Conservation (phyloP, 1,140 invertebrate genomes). For the Globodera rostochiensis region DNA sequence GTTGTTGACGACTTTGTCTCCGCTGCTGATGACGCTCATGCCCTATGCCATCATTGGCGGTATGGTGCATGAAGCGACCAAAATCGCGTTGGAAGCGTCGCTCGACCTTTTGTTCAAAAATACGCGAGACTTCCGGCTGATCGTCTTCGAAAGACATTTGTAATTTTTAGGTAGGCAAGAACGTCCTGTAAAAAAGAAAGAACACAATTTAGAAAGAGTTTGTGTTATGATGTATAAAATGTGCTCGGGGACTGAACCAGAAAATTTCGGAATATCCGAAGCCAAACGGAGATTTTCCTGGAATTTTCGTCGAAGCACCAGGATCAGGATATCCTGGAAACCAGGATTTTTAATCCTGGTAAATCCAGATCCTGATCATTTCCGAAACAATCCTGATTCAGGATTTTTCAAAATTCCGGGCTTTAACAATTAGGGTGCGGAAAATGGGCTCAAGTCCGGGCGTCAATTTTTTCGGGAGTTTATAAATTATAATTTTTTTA, state of each 20-base stretch:
- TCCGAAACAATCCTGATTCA: too few species aligned
- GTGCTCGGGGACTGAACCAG: too few species aligned
- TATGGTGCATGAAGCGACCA: slow-evolving; percentile 16
- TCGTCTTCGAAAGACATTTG: slow-evolving; percentile 14
- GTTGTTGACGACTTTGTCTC: slow-evolving; percentile 30
- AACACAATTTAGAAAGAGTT: neutral
- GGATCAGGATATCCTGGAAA: too few species aligned
- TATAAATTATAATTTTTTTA: too few species aligned
- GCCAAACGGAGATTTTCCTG: neutral
- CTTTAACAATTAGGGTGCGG: too few species aligned
- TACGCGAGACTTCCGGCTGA: slow-evolving; percentile 20
- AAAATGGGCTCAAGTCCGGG: too few species aligned
- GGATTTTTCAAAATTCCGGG: too few species aligned
- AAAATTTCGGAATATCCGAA: neutral
- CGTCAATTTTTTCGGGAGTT: too few species aligned
- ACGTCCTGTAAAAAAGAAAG: neutral
- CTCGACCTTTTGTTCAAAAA: slow-evolving; percentile 29
- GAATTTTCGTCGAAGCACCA: too few species aligned
- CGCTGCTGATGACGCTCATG: neutral
- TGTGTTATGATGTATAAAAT: too few species aligned
- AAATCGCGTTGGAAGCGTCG: slow-evolving; percentile 32
- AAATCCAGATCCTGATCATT: too few species aligned
- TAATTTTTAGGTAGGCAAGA: neutral
- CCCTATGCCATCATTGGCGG: neutral
- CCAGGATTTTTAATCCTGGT: too few species aligned